These are phyloP conservation scores for Pristis pectinata DNA, from an alignment of 2,797 vertebrate genomes.

Conservation along the genomic window DNA sequence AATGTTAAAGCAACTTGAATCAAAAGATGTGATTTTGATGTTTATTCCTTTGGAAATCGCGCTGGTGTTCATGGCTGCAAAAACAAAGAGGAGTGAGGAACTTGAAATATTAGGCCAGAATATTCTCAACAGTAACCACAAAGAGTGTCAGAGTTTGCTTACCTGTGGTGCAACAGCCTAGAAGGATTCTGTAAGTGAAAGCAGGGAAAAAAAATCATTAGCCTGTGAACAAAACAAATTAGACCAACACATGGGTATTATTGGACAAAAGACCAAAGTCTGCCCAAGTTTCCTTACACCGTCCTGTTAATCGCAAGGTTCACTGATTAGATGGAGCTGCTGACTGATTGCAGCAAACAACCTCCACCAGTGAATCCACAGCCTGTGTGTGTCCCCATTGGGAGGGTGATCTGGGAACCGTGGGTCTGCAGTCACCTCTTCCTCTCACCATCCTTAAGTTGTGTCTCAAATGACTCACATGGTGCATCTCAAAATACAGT, in stretches of 20 bases:
- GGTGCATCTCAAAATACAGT: too few relatives aligned
- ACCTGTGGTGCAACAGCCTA: not conserved
- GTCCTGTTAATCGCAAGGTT: not conserved
- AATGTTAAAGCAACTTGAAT: too few relatives aligned
- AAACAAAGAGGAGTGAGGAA: too few relatives aligned
- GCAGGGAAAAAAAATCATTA: not conserved
- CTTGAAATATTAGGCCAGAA: not conserved
- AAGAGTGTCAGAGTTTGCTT: not conserved
- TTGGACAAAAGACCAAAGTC: not conserved
- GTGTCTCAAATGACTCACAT: too few relatives aligned
- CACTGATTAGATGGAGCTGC: not conserved
- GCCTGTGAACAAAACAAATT: not conserved
- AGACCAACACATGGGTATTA: not conserved
- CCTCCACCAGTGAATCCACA: not conserved
- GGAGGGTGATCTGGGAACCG: not conserved
- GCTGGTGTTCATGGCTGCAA: not conserved
- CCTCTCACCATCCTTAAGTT: too few relatives aligned
- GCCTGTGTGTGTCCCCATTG: not conserved
- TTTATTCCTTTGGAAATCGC: not conserved
- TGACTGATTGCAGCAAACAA: not conserved
- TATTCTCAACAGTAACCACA: not conserved
- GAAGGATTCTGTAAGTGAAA: not conserved
- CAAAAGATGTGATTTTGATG: too few relatives aligned
- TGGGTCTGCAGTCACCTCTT: too few relatives aligned
- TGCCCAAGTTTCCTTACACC: not conserved